Base-by-base conservation (phyloP, 30 jellyfish, hydroid and myxozoan species). In the Nemopilema nomurai region DNA sequence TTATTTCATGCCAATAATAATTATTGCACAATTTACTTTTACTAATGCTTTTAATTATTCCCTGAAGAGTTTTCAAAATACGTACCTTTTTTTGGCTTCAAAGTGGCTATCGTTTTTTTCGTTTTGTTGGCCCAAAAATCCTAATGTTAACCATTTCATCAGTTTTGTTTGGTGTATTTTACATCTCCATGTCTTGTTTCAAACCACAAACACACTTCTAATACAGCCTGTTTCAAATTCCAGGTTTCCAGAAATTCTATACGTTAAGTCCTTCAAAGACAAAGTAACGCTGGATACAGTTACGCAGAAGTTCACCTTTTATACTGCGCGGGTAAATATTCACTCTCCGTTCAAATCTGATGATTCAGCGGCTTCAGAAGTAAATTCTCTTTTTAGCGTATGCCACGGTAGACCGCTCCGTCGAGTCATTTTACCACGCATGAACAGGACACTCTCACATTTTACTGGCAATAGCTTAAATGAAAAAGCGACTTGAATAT, bases 231-330 rank as follows among this genome's bases (percentile, higher is more conserved):
- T n/a, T n/a, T n/a, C n/a, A n/a, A n/a, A n/a, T n/a, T 70, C 29
- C 81, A 86, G 95, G 74, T 86, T 75, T 74, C 18, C 90, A 28
- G 98, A 91, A 62, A 62, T 86, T 18, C 50, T 91, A 8, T 93
- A 91, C 75, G 98, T 91, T 52, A 86, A 81, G 66, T 77, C 98
- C 16, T 79, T 77, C 74, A 82, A 81, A 62, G 98, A 91, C 17
- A 87, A 76, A 53, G 24, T 91, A 32, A 86, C 98, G 0, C 67
- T 91, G 30, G 96, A 91, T 33, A 91, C 98, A 22, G 63, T 87
- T 76, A 27, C 80, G 63, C 80, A 83, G 88, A 86, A 91, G 53
- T 67, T 84, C 41, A 64, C 79, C n/a, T 82, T 91, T 23, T 85
- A 84, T 18, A 76, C 94, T 17, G 31, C 91, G 4, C 75, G 78